A percentile compares a stretch with the other conserved stretches of the same genome.
Conservation (phyloP, 2,797 vertebrate species). For the Melopsittacus undulatus region DNA sequence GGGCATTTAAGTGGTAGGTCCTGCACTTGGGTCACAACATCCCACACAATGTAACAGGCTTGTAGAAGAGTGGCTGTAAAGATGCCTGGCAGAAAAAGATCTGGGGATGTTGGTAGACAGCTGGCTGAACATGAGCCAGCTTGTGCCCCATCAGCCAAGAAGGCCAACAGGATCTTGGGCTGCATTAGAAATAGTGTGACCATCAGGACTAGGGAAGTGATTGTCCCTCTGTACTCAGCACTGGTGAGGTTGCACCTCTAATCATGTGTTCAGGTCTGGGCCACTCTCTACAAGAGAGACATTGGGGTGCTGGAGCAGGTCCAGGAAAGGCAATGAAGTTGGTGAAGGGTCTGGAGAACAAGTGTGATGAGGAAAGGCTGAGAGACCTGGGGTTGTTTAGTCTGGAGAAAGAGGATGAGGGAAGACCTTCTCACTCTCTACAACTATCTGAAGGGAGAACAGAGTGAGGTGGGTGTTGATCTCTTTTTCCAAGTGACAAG, state of each 20-base stretch:
- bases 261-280: neutral
- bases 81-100: rapidly evolving
- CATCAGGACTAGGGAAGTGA: neutral
- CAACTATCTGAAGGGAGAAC: neutral
- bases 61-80: neutral
- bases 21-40: neutral
- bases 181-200: neutral
- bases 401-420: neutral
- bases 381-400: neutral
- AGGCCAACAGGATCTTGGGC: neutral
- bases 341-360: neutral
- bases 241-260: neutral
- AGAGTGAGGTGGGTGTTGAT: neutral
- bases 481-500: neutral
- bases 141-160: neutral
- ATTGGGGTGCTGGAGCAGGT: neutral
- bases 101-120: neutral
- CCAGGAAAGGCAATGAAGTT: neutral
- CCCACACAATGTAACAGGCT: rapidly evolving
- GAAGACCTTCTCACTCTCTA: neutral
- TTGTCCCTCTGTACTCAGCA: neutral
- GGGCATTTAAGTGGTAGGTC: neutral
- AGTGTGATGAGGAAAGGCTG: neutral
- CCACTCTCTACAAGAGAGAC: neutral
- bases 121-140: neutral